Percentiles rank a stretch among this genome's conserved stretches.
Conservation (phyloP, 2,113 vertebrate genomes). For the Malurus cyaneus region DNA sequence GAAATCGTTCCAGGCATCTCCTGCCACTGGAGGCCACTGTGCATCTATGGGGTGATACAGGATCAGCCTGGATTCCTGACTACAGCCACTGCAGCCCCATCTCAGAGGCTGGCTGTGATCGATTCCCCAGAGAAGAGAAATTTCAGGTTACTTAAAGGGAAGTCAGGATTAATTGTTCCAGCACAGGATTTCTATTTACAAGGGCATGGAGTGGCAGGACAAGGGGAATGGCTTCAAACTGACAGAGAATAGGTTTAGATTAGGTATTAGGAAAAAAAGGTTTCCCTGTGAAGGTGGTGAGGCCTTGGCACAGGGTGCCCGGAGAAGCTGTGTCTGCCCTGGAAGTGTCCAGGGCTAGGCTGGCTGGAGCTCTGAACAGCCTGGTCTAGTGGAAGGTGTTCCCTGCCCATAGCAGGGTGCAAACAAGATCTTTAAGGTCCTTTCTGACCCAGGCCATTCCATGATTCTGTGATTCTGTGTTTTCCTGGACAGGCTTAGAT, state of each 20-base stretch:
- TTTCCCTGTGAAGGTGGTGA: rapidly evolving
- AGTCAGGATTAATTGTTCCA: not conserved
- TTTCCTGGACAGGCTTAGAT: not conserved
- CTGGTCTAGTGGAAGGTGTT: not conserved
- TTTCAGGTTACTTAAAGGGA: not conserved
- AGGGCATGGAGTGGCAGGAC: not conserved
- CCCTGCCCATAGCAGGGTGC: not conserved
- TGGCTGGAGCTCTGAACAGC: not conserved
- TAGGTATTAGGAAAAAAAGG: not conserved
- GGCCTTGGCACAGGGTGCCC: not conserved
- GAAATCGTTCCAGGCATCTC: not conserved
- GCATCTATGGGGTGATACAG: not conserved
- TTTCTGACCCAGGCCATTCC: not conserved
- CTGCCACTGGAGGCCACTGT: constrained; percentile 54
- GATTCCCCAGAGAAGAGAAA: not conserved
- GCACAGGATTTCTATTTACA: not conserved
- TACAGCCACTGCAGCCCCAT: not conserved
- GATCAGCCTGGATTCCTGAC: not conserved
- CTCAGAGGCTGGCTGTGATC: rapidly evolving
- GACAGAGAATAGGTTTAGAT: not conserved
- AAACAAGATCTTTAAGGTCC: not conserved
- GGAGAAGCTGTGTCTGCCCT: not conserved
- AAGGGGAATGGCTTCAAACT: not conserved
- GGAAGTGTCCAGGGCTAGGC: not conserved
- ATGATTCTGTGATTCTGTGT: not conserved